A percentile compares a stretch with the other conserved stretches of the same genome.
Evolutionary conservation across 2,888 invertebrate species (phyloP).

Genomic region (Trilocha varians): DNA sequence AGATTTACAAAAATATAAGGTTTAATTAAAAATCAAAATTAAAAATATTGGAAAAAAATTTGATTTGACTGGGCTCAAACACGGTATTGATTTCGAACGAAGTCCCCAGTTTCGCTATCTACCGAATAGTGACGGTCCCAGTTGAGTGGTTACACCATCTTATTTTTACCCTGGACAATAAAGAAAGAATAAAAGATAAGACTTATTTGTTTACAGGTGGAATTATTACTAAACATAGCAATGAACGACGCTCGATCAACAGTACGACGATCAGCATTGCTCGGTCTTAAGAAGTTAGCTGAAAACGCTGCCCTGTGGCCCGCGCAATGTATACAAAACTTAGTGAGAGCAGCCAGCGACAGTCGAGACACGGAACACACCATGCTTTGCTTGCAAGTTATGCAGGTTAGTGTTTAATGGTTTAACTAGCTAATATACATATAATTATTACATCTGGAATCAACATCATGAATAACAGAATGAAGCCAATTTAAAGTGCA

Average conservation of each 20-base stretch:
- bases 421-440: no score
- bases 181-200: background rate
- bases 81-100: no score
- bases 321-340: conserved; percentile 32
- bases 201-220: conserved; percentile 56
- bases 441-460: no score
- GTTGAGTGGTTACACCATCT: no score
- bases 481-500: no score
- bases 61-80: no score
- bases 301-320: conserved; percentile 60
- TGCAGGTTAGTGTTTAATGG: conserved; percentile 47
- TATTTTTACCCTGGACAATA: background rate
- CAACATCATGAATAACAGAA: no score
- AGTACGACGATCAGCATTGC: conserved; percentile 49
- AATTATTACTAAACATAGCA: conserved; percentile 51
- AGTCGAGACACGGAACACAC: conserved; percentile 39
- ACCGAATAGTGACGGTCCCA: no score
- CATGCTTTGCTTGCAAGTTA: conserved; percentile 53
- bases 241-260: conserved; percentile 52
- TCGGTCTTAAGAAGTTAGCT: conserved; percentile 45
- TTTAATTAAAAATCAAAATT: no score
- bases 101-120: no score
- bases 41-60: no score
- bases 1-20: no score
- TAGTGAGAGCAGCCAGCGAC: conserved; percentile 38